Evolutionary conservation across 2,113 vertebrate genomes (phyloP), one percentile per base, ranked within the genome.

Genomic region (Rhea americana): DNA sequence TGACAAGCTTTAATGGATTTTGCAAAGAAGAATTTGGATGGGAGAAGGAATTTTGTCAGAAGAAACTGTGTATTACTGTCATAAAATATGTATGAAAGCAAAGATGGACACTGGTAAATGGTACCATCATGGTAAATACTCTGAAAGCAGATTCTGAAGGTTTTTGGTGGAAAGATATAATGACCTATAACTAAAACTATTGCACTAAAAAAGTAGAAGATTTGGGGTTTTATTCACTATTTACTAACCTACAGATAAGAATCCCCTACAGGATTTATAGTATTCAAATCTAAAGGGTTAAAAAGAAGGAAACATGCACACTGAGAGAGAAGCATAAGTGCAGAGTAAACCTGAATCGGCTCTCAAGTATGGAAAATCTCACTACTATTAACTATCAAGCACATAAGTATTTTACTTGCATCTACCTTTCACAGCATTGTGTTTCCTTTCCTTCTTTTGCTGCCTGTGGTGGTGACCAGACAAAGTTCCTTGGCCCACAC

Each of bases 1-100:
- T 96, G 94, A 94, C 93, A 93, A 93, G 86, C 61, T 86, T 79
- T 95, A 95, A 95, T 95, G 95, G 91, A 84, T 96, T 96, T 93
- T 90, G 30, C 53, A 96, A 62, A 43, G 50, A 88, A 56, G 56
- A 88, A 89, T 93, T 84, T 90, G 76, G 88, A 71, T 56, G 67
- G 39, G 65, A 55, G 48, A 90, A 90, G 37, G 47, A 93, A 65
- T 93, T 86, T 81, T 93, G 41, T 91, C 21, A 90, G 19, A 86
- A 82, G 51, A 87, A 91, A 94, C 48, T 35, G 12, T 56, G 12
- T 56, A 14, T 72, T 82, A 86, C 66, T 89, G 16, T 89, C 68
- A 75, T 48, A 86, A 86, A 94, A 93, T 56, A 53, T 65, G 22
- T 26, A 13, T 82, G 53, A 53, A 19, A 76, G 7, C 0, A 0